Evolutionary conservation across 2,797 vertebrate genomes (phyloP), one percentile per base, ranked within the genome.

Genomic region (Trichosurus vulpecula): DNA sequence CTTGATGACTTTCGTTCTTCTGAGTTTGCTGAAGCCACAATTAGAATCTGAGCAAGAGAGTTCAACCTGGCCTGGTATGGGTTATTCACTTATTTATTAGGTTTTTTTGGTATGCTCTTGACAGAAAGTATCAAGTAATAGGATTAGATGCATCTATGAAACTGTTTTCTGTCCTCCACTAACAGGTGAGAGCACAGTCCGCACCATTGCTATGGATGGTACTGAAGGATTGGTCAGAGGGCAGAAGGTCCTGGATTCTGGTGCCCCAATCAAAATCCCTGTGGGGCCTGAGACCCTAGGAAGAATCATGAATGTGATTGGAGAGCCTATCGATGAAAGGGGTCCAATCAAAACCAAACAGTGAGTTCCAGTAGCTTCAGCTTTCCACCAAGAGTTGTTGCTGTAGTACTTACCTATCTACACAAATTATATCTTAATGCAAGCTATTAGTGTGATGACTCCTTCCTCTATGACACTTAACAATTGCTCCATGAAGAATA

Each of bases 291-390:
- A 99, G 98, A 99, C 99, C 0, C 98, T 99, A 95, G 99, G 99
- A 91, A 99, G 99, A 98, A 99, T 99, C 97, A 99, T 99, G 99
- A 99, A 99, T 93, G 99, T 99, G 97, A 99, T 99, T 0, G 99
- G 99, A 4, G 99, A 99, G 52, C 99, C 99, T 96, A 99, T 99
- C 52, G 99, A 99, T 0, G 99, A 99, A 98, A 99, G 99, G 97
- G 99, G 99, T 91, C 99, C 99, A 96, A 99, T 99, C 98, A 99
- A 98, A 4, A 99, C 99, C 30, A 99, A 99, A 97, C 99, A 99
- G 99, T 99, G 98, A 99, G 99, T 98, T 55, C 16, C 11, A 56
- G 53, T 89, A 19, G 0, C 22, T 91, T 6, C 27, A 47, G 90
- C 22, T 95, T 0, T 57, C n/a, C 0, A 41, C 30, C 55, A 10